phyloP scores from a whole-genome alignment of 2,113 vertebrate species.

The Alouatta palliata region DNA sequence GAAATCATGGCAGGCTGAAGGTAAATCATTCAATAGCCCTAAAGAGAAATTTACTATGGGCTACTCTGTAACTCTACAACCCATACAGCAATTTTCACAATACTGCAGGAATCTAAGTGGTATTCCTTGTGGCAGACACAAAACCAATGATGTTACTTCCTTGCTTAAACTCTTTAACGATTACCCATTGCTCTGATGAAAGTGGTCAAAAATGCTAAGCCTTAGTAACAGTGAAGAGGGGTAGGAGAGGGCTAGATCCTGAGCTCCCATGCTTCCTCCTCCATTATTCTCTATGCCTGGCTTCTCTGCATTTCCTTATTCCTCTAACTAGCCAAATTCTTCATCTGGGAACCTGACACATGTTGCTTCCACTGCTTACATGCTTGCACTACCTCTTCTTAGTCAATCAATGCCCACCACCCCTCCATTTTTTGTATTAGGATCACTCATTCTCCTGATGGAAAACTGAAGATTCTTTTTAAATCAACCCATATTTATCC shows the following conservation, averaged over 20 bases:
- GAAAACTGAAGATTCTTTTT: neutral
- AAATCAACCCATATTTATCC: neutral
- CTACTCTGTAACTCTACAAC: neutral
- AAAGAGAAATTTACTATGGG: neutral
- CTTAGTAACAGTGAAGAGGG: neutral
- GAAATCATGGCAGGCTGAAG: neutral
- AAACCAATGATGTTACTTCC: neutral
- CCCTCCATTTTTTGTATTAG: neutral
- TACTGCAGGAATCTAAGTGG: neutral
- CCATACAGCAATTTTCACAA: neutral
- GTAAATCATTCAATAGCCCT: neutral
- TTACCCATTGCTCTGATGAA: neutral
- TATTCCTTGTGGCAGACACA: neutral
- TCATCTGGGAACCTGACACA: neutral
- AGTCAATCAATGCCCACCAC: fast-evolving
- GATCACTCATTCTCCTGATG: neutral
- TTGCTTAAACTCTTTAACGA: neutral
- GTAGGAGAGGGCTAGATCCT: too few relatives aligned
- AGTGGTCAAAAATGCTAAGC: neutral
- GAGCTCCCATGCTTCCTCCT: fast-evolving
- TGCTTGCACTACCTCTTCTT: neutral
- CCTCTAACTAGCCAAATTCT: neutral
- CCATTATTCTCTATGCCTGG: fast-evolving
- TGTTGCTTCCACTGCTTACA: too few relatives aligned
- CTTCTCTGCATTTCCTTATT: neutral